Percentiles rank a stretch among this genome's conserved stretches.
Evolutionary conservation across 2,113 vertebrate genomes (phyloP).

Genomic region (Ictidomys tridecemlineatus): DNA sequence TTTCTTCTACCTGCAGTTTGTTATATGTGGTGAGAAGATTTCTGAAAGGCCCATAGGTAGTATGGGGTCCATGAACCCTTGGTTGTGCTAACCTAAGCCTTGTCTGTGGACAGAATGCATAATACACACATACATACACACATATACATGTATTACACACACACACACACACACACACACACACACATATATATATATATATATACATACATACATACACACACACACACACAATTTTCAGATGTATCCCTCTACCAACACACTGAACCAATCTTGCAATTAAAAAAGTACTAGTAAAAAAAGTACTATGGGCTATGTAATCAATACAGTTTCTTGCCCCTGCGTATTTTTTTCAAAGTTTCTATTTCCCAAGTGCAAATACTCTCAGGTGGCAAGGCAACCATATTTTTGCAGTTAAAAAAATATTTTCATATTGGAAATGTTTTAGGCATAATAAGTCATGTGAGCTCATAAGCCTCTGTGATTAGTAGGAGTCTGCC

Average conservation of each 20-base stretch:
- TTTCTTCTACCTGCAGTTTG: background rate
- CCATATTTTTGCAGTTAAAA: constrained; percentile 32
- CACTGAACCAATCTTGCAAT: background rate
- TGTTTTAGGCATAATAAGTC: background rate
- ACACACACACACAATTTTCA: background rate
- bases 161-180: background rate
- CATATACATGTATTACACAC: background rate
- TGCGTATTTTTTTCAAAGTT: background rate
- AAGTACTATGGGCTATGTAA: background rate
- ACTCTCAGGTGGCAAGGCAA: background rate
- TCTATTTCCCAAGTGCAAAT: background rate
- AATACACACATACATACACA: background rate
- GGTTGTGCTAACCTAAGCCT: background rate
- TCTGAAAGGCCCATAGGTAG: background rate
- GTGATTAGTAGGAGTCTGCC: background rate
- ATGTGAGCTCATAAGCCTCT: background rate
- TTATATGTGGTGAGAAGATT: background rate
- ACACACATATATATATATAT: background rate
- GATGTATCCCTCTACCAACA: background rate
- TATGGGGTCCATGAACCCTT: background rate
- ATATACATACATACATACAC: background rate
- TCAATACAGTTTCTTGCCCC: background rate
- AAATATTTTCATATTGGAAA: background rate
- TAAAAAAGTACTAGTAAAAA: background rate
- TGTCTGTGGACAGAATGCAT: background rate